These are phyloP conservation scores for Fregetta grallaria DNA, from an alignment of 2,113 vertebrate species.

Conservation along the genomic window DNA sequence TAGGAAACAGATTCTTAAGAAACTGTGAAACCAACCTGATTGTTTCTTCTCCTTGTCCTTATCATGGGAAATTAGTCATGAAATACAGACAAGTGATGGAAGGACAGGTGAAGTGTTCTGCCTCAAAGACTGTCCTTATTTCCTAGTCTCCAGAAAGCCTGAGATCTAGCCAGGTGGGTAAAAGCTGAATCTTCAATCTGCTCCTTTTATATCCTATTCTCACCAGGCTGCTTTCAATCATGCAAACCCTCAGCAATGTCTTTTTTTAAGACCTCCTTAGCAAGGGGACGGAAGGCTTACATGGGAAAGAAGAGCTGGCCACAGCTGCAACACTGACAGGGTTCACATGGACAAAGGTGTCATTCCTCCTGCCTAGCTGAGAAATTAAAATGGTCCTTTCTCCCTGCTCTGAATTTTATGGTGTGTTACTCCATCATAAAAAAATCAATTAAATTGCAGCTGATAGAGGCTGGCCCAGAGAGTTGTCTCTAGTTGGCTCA, in stretches of 20 bases:
- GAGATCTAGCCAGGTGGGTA: neutral
- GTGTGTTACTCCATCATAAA: neutral
- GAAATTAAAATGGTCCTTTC: conserved; percentile 8
- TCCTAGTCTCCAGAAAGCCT: neutral
- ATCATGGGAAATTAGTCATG: neutral
- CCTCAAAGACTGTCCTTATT: neutral
- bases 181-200: neutral
- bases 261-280: neutral
- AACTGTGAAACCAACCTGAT: neutral
- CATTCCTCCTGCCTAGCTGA: neutral
- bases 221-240: neutral
- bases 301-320: neutral
- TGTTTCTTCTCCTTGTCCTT: neutral
- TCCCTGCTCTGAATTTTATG: neutral
- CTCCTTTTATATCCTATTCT: neutral
- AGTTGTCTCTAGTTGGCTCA: neutral
- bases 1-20: neutral
- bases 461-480: neutral
- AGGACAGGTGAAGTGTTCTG: neutral
- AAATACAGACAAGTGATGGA: neutral
- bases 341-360: neutral
- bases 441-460: neutral
- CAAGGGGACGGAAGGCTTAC: neutral
- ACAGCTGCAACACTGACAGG: neutral
- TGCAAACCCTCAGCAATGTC: neutral